Evolutionary conservation across 2,113 vertebrate genomes (phyloP).

Genomic region (Notarius quadriscutis): DNA sequence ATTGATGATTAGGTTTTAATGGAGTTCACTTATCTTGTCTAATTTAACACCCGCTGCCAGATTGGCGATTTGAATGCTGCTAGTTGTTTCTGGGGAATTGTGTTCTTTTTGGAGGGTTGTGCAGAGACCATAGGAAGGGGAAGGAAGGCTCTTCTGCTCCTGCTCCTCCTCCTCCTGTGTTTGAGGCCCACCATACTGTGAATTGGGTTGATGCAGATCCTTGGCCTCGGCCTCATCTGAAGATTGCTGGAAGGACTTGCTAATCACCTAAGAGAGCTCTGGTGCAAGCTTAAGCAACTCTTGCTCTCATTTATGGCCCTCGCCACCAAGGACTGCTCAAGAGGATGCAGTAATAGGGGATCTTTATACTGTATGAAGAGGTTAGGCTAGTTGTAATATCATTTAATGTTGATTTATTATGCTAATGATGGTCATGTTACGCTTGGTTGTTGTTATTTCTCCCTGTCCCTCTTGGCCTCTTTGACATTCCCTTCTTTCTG

Average conservation of each 20-base stretch:
- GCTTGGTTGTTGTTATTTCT: not conserved
- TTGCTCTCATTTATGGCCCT: conserved; percentile 15
- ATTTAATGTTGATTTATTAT: conserved; percentile 22
- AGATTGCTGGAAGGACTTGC: conserved; percentile 20
- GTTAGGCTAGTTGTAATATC: not conserved
- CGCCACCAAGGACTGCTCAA: conserved; percentile 4
- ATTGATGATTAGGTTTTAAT: conserved; percentile 78
- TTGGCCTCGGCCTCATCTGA: conserved; percentile 31
- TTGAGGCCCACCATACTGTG: conserved; percentile 18
- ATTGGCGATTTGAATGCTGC: conserved; percentile 46
- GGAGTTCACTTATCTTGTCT: conserved; percentile 74
- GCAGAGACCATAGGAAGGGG: not conserved
- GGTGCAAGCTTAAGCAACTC: not conserved
- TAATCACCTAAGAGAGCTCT: conserved; percentile 30
- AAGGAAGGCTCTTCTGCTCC: not conserved
- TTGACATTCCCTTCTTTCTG: not conserved
- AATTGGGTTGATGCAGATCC: conserved; percentile 19
- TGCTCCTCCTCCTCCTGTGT: not conserved
- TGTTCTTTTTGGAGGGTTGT: not conserved
- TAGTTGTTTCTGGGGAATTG: not conserved
- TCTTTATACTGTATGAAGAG: not conserved
- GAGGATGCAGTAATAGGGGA: not conserved
- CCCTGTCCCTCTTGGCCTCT: not conserved
- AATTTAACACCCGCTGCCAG: conserved; percentile 74
- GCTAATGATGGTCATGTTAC: not conserved